These are phyloP conservation scores for Dendronephthya gigantea DNA, from an alignment of 64 coral and sea anemone genomes.

Conservation along the genomic window DNA sequence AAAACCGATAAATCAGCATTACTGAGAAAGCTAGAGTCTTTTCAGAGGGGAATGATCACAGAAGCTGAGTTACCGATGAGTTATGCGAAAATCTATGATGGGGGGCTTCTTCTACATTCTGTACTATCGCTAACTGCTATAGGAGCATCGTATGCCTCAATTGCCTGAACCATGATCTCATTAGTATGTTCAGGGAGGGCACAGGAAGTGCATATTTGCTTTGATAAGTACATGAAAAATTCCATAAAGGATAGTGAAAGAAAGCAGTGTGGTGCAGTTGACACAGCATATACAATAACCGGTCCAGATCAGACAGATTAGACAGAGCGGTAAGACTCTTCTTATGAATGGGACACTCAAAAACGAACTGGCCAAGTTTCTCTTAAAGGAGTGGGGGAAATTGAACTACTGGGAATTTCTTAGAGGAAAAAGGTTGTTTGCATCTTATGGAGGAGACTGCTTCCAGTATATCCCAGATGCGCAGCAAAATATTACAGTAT, in stretches of 20 bases:
- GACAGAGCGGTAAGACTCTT: background rate
- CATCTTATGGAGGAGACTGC: background rate
- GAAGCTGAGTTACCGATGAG: background rate
- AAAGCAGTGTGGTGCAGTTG: slow-evolving; percentile 1
- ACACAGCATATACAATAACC: background rate
- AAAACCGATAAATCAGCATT: slow-evolving; percentile 9
- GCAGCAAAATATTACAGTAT: background rate
- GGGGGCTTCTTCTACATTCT: background rate
- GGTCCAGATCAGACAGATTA: background rate
- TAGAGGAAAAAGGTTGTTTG: background rate
- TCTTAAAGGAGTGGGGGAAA: background rate
- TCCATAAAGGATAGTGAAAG: background rate
- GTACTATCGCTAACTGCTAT: background rate
- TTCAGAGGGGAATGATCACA: background rate
- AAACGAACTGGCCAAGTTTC: background rate
- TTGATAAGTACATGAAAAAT: background rate
- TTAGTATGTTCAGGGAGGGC: background rate
- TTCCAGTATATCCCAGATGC: background rate
- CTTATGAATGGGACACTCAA: background rate
- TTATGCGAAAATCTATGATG: background rate
- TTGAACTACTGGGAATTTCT: background rate
- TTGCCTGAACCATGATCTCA: background rate
- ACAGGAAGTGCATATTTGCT: background rate
- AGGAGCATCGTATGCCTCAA: background rate
- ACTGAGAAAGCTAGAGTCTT: slow-evolving; percentile 1